Evolutionary conservation across 2,888 invertebrate genomes (phyloP).

Genomic region (Ametastegia equiseti): DNA sequence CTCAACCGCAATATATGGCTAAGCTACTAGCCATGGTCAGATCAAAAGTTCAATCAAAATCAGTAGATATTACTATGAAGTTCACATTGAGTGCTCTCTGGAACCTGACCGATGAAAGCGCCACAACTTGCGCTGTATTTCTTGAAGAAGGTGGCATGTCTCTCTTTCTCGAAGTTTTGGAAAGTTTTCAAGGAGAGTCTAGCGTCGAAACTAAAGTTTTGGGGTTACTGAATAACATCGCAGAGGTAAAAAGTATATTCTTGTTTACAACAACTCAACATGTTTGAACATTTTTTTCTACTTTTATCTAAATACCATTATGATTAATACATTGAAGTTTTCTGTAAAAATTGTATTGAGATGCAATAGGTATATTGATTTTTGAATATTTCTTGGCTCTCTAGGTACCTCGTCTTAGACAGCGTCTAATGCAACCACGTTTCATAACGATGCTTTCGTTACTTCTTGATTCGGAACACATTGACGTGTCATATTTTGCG

Average conservation of each 20-base stretch:
- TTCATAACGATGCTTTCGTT: slow-evolving; percentile 77
- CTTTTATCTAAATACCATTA: no score
- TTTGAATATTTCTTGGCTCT: slow-evolving; percentile 56
- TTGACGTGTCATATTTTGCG: slow-evolving; percentile 85
- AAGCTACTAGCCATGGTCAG: slow-evolving; percentile 83
- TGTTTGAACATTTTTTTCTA: background rate
- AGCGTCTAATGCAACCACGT: slow-evolving; percentile 77
- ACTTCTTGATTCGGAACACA: slow-evolving; percentile 80
- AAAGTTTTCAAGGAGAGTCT: slow-evolving; percentile 80
- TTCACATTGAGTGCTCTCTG: slow-evolving; percentile 87
- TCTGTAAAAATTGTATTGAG: background rate
- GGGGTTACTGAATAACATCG: slow-evolving; percentile 86
- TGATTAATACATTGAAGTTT: background rate
- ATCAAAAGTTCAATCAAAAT: slow-evolving; percentile 77
- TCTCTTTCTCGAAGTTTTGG: slow-evolving; percentile 82
- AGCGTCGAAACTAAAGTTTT: slow-evolving; percentile 87
- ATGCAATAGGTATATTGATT: background rate
- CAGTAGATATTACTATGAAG: slow-evolving; percentile 84
- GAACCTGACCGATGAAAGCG: slow-evolving; percentile 89
- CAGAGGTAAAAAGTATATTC: slow-evolving; percentile 79
- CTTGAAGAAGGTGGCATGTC: slow-evolving; percentile 83
- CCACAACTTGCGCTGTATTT: slow-evolving; percentile 84
- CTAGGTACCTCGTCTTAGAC: slow-evolving; percentile 79
- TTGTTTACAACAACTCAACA: no score
- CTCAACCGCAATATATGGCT: slow-evolving; percentile 83